Evolutionary conservation across 2,797 vertebrate species (phyloP).

Genomic region (Poeciliopsis gracilis): DNA sequence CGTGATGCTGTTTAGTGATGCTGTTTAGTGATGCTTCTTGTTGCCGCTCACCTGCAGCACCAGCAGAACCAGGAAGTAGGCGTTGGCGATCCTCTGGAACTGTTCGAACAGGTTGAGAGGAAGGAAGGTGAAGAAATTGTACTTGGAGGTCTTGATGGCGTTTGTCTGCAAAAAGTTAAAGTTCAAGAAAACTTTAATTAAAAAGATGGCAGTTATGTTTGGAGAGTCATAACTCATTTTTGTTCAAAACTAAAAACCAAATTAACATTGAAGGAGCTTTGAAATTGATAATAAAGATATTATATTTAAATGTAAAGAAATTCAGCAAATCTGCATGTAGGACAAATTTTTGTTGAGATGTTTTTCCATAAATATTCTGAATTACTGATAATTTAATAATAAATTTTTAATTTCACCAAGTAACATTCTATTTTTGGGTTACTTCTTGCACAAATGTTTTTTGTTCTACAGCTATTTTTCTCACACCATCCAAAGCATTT

Average conservation of each 20-base stretch:
- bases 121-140: slow-evolving; percentile 92
- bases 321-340: background rate
- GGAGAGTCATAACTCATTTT: background rate
- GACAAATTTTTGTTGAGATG: too few relatives aligned
- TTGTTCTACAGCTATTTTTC: background rate
- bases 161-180: slow-evolving; percentile 81
- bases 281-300: background rate
- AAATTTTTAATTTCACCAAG: background rate
- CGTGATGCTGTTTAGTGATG: background rate
- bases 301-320: background rate
- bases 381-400: background rate
- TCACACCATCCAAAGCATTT: background rate
- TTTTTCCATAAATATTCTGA: background rate
- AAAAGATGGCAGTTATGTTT: background rate
- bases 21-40: background rate
- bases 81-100: slow-evolving; percentile 95
- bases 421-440: background rate
- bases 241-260: background rate
- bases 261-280: background rate
- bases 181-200: background rate
- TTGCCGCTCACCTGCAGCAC: slow-evolving; percentile 87
- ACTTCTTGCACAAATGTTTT: background rate
- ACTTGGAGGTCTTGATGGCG: slow-evolving; percentile 93
- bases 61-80: slow-evolving; percentile 93
- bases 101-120: slow-evolving; percentile 97